phyloP scores from a whole-genome alignment of 2,888 invertebrate genomes.

The Hyposoter dolosus region DNA sequence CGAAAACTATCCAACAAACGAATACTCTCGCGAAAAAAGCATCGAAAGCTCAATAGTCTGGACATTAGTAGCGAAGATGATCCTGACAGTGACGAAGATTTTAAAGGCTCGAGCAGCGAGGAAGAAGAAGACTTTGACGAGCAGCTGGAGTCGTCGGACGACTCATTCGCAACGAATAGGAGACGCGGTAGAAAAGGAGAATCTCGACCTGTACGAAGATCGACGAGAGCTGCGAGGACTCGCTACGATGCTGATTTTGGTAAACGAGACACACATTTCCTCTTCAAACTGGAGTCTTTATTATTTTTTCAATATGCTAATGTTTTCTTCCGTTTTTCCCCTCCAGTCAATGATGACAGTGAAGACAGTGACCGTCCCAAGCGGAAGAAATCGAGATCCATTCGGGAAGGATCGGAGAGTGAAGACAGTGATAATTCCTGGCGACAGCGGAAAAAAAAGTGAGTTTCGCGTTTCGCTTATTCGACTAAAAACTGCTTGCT shows the following conservation, averaged over 20 bases:
- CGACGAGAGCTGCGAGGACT: slow-evolving; percentile 86
- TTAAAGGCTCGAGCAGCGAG: slow-evolving; percentile 91
- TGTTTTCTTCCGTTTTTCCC: neutral
- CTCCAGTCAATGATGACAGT: slow-evolving; percentile 85
- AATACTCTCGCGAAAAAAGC: slow-evolving; percentile 86
- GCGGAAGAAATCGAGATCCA: slow-evolving; percentile 87
- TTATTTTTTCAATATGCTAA: neutral
- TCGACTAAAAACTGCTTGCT: neutral
- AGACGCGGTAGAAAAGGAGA: slow-evolving; percentile 85
- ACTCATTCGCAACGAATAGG: slow-evolving; percentile 85
- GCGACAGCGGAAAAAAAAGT: slow-evolving; percentile 86
- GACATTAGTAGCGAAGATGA: slow-evolving; percentile 94
- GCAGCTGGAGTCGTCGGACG: slow-evolving; percentile 86
- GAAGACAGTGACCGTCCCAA: slow-evolving; percentile 87
- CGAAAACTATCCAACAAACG: slow-evolving; percentile 74
- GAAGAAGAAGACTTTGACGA: slow-evolving; percentile 87
- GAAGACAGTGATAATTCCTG: slow-evolving; percentile 88
- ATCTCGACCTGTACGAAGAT: slow-evolving; percentile 86
- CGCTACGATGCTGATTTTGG: slow-evolving; percentile 87
- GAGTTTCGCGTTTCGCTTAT: slow-evolving; percentile 65
- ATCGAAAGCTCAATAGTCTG: slow-evolving; percentile 91
- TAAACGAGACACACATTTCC: slow-evolving; percentile 78
- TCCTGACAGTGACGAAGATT: slow-evolving; percentile 95
- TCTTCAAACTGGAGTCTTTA: neutral
- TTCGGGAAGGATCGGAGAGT: slow-evolving; percentile 87